A percentile compares a stretch with the other conserved stretches of the same genome.
phyloP scores from a whole-genome alignment of 2,113 vertebrate species.

The Sylvilagus bachmani region DNA sequence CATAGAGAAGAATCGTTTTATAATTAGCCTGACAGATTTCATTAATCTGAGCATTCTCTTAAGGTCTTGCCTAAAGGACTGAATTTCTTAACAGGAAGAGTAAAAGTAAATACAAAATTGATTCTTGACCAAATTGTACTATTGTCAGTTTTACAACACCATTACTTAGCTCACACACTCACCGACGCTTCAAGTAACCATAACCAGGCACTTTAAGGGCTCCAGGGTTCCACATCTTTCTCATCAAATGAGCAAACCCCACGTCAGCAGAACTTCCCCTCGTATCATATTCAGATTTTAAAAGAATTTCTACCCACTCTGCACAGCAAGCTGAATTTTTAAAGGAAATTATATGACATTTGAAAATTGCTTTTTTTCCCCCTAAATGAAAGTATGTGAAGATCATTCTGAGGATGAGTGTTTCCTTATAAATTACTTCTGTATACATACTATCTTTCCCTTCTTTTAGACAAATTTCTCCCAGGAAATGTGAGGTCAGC shows the following conservation, averaged over 20 bases:
- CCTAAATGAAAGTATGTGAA: background rate
- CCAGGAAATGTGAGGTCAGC: background rate
- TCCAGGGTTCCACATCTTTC: background rate
- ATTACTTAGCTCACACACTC: background rate
- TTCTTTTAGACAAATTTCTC: constrained; percentile 2
- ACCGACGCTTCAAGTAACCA: background rate
- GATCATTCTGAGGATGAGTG: constrained; percentile 13
- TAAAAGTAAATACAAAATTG: constrained; percentile 55
- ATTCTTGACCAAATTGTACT: background rate
- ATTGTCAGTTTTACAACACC: background rate
- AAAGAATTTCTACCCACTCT: constrained; percentile 15
- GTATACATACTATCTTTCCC: background rate
- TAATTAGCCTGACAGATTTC: constrained; percentile 37
- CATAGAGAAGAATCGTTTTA: constrained; percentile 33
- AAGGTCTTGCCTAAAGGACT: constrained; percentile 33
- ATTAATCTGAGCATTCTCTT: constrained; percentile 41
- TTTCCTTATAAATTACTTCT: constrained; percentile 35
- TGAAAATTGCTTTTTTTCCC: constrained; percentile 29
- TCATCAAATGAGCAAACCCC: constrained; percentile 20
- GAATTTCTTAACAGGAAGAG: constrained; percentile 19
- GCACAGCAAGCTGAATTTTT: constrained; percentile 25
- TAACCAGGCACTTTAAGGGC: background rate
- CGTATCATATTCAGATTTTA: background rate
- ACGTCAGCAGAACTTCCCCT: background rate
- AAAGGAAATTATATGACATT: constrained; percentile 30